A percentile compares a stretch with the other conserved stretches of the same genome.
Evolutionary conservation across 1,140 invertebrate genomes (phyloP).

Genomic region (Glomeris maerens): DNA sequence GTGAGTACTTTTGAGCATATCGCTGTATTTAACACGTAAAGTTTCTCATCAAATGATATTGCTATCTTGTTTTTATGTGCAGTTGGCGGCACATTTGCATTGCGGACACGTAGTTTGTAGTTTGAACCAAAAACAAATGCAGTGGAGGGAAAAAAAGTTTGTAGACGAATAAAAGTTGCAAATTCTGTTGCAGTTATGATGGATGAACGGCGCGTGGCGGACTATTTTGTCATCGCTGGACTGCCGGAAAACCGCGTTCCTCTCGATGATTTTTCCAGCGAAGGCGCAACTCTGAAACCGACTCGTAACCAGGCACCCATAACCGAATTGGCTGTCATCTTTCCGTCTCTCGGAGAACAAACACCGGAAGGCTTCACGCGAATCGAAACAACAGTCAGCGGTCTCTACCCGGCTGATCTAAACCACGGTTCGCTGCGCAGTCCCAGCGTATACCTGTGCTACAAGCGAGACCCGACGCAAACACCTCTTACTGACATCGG

Average conservation of each 20-base stretch:
- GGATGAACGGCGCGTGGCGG: constrained; percentile 38
- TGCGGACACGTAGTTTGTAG: too few species aligned
- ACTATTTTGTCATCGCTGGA: constrained; percentile 97
- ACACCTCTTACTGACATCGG: constrained; percentile 94
- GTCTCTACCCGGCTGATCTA: constrained; percentile 67
- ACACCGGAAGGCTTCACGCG: constrained; percentile 64
- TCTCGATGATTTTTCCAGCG: constrained; percentile 61
- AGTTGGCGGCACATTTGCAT: too few species aligned
- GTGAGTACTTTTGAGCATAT: too few species aligned
- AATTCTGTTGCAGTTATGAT: constrained; percentile 19
- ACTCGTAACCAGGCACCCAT: constrained; percentile 66
- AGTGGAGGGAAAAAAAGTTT: too few species aligned
- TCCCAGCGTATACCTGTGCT: constrained; percentile 85
- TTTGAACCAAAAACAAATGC: too few species aligned
- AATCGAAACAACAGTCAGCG: constrained; percentile 59
- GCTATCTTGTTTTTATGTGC: too few species aligned
- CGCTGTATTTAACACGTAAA: too few species aligned
- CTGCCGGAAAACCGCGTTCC: constrained; percentile 57
- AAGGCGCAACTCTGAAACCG: constrained; percentile 63
- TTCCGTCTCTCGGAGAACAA: constrained; percentile 70
- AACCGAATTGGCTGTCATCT: constrained; percentile 83
- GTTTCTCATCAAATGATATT: too few species aligned
- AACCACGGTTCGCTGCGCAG: constrained; percentile 93
- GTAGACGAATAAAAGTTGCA: too few species aligned
- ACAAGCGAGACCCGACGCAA: constrained; percentile 76